These are phyloP conservation scores for Picus viridis DNA, from an alignment of 2,797 vertebrate species.

Conservation along the genomic window DNA sequence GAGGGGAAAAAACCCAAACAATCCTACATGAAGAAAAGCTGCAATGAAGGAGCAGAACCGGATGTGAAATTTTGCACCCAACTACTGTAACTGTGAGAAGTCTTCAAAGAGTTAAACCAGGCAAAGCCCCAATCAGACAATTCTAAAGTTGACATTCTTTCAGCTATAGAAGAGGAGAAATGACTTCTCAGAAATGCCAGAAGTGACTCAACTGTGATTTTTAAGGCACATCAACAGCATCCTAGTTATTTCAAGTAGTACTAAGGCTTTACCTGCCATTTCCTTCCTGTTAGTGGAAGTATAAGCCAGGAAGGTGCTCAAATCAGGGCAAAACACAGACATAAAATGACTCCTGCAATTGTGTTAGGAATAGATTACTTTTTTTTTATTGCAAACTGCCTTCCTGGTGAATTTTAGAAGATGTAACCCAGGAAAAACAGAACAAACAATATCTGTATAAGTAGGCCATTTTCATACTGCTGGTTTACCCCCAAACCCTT, in stretches of 20 bases:
- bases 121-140: neutral
- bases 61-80: neutral
- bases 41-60: neutral
- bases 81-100: neutral
- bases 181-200: neutral
- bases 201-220: neutral
- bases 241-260: neutral
- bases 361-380: neutral
- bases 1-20: neutral
- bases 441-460: neutral
- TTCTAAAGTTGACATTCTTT: neutral
- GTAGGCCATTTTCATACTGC: neutral
- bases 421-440: neutral
- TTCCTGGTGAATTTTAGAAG: neutral
- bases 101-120: neutral
- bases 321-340: neutral
- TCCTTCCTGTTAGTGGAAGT: neutral
- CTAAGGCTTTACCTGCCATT: neutral
- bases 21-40: neutral
- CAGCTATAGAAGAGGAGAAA: neutral
- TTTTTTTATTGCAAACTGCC: neutral
- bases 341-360: neutral
- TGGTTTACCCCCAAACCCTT: neutral
- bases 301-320: neutral
- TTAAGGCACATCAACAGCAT: neutral